Evolutionary conservation across 2,113 vertebrate genomes (phyloP), one percentile per base, ranked within the genome.

Genomic region (Brachirus orientalis): DNA sequence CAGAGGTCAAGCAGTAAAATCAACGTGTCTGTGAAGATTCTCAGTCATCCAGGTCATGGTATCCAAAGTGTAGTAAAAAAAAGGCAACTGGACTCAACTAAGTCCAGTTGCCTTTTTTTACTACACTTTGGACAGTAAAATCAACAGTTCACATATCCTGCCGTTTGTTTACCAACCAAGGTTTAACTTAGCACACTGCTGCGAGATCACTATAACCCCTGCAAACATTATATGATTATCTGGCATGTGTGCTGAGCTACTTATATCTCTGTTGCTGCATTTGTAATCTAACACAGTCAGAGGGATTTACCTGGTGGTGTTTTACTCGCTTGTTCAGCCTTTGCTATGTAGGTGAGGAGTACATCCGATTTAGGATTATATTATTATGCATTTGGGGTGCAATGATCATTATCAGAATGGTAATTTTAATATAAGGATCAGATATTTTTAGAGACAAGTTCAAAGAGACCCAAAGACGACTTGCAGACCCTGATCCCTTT

Each of bases 151-250:
- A 63, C 9, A 6, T 81, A 72, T 55, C 67, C 40, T 28, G 61
- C 40, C 17, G 35, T 82, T 78, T 85, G 81, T 86, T 84, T 79
- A 75, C 69, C 11, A 10, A 50, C 70, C 16, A 4, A 16, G 55
- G 62, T 87, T 82, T 76, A 75, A 69, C 38, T 82, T 33, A 46
- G 61, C 69, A 19, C 57, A n/a, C 54, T 56, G 69, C 60, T 20
- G 45, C 10, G 13, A 64, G 66, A 74, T 75, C 41, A 28, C 45
- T 36, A 11, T 54, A 70, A 57, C 56, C 43, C 55, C 63, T 45
- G 13, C 61, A 67, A 70, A 61, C 69, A 66, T 78, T 77, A 74
- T 51, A 74, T 74, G 70, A 73, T 80, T 70, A 75, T 79, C 65
- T 74, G 63, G 54, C 57, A 43, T 60, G 65, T 51, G 7, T 12